These are phyloP conservation scores for Cantharis flavilabris DNA, from an alignment of 2,888 invertebrate species.

Conservation along the genomic window DNA sequence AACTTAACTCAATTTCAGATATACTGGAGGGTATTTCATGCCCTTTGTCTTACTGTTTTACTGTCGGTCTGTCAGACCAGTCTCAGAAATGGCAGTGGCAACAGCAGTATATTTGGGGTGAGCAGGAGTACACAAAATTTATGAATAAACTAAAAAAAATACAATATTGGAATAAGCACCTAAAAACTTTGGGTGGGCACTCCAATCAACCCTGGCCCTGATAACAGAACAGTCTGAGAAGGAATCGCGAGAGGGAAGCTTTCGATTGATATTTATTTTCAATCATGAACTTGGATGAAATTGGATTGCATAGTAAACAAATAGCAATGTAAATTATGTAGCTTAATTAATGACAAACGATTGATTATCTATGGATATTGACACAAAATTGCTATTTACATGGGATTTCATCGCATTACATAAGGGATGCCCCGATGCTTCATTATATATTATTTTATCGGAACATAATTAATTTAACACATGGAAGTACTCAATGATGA, in stretches of 20 bases:
- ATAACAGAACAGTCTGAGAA: background rate
- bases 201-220: no score
- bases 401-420: background rate
- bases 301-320: background rate
- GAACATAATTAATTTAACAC: background rate
- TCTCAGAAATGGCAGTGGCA: no score
- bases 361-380: background rate
- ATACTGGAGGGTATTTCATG: no score
- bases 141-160: no score
- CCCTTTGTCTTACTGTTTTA: no score
- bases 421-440: background rate
- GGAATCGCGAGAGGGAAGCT: background rate
- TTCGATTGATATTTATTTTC: background rate
- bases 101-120: no score
- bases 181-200: no score
- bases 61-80: no score
- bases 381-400: background rate
- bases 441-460: background rate
- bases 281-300: background rate
- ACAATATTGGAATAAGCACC: no score
- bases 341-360: background rate
- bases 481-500: background rate
- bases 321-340: background rate
- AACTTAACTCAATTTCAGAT: no score
- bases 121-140: no score